phyloP scores from a whole-genome alignment of 2,888 invertebrate species.

The Himalopsyche kuldschensis region DNA sequence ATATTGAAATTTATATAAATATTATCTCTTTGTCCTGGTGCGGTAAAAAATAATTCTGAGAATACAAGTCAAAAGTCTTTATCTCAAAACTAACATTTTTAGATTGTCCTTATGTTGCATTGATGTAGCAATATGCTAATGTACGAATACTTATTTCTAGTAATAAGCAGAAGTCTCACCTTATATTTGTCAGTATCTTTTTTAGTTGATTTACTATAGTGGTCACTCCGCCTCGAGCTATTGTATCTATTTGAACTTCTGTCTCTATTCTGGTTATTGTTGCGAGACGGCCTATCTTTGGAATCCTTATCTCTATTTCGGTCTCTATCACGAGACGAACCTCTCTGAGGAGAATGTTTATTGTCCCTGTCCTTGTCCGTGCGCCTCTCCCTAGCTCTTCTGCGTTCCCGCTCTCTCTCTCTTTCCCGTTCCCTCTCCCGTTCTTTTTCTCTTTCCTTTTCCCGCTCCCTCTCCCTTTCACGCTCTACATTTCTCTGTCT shows the following conservation, averaged over 20 bases:
- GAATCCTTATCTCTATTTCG: conserved; percentile 43
- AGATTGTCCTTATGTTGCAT: no score
- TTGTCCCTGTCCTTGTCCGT: conserved; percentile 46
- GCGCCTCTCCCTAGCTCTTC: conserved; percentile 42
- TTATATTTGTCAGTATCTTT: conserved; percentile 62
- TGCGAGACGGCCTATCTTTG: conserved; percentile 47
- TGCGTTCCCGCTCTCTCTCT: conserved; percentile 37
- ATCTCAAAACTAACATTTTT: no score
- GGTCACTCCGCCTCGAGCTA: conserved; percentile 44
- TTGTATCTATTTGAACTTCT: conserved; percentile 43
- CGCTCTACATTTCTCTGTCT: conserved; percentile 44
- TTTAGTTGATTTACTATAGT: conserved; percentile 46
- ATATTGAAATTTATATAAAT: no score
- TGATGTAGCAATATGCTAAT: neutral
- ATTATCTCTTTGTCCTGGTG: no score
- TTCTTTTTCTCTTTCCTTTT: conserved; percentile 42
- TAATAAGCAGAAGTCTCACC: conserved; percentile 23
- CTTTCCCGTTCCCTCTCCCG: conserved; percentile 41
- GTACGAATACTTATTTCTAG: neutral
- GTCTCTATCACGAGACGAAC: conserved; percentile 39
- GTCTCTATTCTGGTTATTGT: conserved; percentile 50
- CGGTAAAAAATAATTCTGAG: no score
- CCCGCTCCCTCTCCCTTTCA: conserved; percentile 44
- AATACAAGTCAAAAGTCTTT: no score
- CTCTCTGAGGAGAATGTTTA: conserved; percentile 44